phyloP scores from a whole-genome alignment of 2,888 invertebrate species.

The Melanophora roralis region DNA sequence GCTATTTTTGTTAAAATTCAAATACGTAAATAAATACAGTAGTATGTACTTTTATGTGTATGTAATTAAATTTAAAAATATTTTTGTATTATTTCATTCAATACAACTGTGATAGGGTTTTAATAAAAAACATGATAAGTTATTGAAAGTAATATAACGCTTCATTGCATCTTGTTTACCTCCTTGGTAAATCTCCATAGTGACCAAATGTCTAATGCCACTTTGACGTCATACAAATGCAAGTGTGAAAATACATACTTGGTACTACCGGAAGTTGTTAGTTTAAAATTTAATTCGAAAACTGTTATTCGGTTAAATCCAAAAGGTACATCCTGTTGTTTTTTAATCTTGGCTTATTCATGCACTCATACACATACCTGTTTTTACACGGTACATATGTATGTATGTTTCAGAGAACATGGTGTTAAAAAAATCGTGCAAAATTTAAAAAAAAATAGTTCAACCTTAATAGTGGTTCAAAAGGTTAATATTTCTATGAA shows the following conservation, averaged over 20 bases:
- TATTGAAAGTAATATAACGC: constrained; percentile 55
- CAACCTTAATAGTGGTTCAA: no score
- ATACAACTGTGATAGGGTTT: constrained; percentile 43
- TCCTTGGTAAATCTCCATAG: constrained; percentile 48
- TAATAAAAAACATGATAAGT: constrained; percentile 56
- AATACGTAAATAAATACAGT: no score
- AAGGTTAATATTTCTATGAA: no score
- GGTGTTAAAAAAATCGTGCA: no score
- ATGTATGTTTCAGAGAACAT: no score
- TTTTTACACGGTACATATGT: no score
- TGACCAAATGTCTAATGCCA: constrained; percentile 39
- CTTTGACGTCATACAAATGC: constrained; percentile 39
- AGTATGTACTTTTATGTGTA: background rate
- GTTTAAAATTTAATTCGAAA: background rate
- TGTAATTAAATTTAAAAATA: background rate
- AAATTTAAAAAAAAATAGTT: no score
- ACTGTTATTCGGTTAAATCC: no score
- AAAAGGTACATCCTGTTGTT: no score
- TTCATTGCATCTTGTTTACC: constrained; percentile 61
- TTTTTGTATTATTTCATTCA: background rate
- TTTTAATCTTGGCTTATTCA: no score
- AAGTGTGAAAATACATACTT: background rate
- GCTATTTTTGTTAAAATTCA: background rate
- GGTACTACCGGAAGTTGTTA: background rate
- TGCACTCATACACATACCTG: no score